These are phyloP conservation scores for Diachrysia chrysitis DNA, from an alignment of 2,888 invertebrate species.

Conservation along the genomic window DNA sequence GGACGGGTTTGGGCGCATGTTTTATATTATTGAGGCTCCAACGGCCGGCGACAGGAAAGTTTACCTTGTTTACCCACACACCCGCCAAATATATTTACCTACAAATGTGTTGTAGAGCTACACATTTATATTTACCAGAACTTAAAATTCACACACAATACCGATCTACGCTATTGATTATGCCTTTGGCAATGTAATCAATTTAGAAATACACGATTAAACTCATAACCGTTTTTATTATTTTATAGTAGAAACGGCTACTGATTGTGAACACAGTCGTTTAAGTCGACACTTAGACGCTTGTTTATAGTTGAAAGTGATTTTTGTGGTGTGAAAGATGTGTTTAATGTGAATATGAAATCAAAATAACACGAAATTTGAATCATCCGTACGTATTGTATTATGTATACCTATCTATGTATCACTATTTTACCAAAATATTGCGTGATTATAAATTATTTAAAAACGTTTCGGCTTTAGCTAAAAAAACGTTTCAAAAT, in stretches of 20 bases:
- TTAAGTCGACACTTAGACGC: slow-evolving; percentile 31
- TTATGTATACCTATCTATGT: slow-evolving; percentile 10
- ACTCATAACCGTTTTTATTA: slow-evolving; percentile 28
- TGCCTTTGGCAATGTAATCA: slow-evolving; percentile 24
- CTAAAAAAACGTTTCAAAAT: too few relatives aligned
- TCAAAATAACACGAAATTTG: neutral
- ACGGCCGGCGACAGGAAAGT: slow-evolving; percentile 66
- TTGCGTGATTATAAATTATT: neutral
- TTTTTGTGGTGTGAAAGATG: slow-evolving; percentile 11
- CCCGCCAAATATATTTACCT: slow-evolving; percentile 33
- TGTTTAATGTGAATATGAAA: neutral
- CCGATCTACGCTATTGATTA: neutral
- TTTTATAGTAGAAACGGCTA: slow-evolving; percentile 35
- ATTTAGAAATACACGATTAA: slow-evolving; percentile 37
- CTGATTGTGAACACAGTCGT: slow-evolving; percentile 29
- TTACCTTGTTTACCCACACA: slow-evolving; percentile 81
- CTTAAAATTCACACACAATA: slow-evolving; percentile 31
- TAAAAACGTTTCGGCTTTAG: neutral
- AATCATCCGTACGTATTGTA: slow-evolving; percentile 10
- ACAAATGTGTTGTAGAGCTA: too few relatives aligned
- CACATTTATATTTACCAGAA: slow-evolving; percentile 27
- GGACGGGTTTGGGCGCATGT: slow-evolving; percentile 77
- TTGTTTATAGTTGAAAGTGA: slow-evolving; percentile 16
- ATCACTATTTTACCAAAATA: neutral
- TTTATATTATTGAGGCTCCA: slow-evolving; percentile 86